These are phyloP conservation scores for Quadroppia sp. DNA, from an alignment of 2,888 invertebrate genomes.

Conservation along the genomic window DNA sequence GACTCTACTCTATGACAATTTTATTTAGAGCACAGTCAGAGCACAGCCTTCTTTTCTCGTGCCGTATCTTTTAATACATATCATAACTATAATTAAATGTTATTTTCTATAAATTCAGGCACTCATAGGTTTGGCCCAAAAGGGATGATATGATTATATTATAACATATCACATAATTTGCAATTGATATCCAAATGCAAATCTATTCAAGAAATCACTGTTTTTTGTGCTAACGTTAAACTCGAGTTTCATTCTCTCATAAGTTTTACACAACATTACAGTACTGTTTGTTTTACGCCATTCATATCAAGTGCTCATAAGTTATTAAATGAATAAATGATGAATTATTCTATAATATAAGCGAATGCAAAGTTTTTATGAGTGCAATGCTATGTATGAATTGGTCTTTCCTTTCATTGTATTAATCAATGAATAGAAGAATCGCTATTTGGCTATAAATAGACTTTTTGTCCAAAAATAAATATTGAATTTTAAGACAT, in stretches of 20 bases:
- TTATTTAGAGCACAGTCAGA: slow-evolving; percentile 19
- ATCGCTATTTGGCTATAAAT: neutral
- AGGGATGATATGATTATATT: no score
- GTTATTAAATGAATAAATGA: no score
- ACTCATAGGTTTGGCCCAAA: neutral
- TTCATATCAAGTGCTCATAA: no score
- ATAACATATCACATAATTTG: neutral
- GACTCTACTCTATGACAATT: slow-evolving; percentile 2
- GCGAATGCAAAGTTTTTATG: no score
- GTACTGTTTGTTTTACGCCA: neutral
- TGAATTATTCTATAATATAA: no score
- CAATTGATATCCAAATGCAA: neutral
- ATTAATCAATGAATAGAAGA: no score
- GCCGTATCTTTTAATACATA: neutral
- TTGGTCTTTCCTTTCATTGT: no score
- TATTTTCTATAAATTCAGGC: neutral
- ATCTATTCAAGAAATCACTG: no score
- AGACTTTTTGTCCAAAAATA: neutral
- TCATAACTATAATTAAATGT: neutral
- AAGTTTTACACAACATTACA: no score
- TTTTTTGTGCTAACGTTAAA: no score
- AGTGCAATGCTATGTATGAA: no score
- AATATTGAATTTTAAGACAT: neutral
- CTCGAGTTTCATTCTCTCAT: no score
- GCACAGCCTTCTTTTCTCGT: neutral